phyloP scores from a whole-genome alignment of 2,888 invertebrate species.

The Dioctria linearis region DNA sequence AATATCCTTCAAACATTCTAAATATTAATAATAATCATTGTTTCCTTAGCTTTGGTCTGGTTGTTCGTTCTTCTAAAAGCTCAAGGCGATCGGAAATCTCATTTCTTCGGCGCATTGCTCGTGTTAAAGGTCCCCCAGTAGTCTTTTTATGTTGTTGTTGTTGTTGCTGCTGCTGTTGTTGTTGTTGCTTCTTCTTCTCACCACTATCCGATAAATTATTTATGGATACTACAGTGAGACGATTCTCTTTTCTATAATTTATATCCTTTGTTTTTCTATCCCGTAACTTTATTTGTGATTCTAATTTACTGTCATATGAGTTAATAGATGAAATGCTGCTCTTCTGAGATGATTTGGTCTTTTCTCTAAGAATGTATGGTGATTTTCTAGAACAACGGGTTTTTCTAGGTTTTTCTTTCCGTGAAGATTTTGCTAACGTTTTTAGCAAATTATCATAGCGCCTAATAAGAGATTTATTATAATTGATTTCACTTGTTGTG shows the following conservation, averaged over 20 bases:
- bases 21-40: constrained; percentile 48
- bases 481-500: constrained; percentile 32
- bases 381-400: background rate
- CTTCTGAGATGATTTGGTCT: constrained; percentile 23
- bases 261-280: constrained; percentile 16
- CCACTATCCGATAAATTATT: background rate
- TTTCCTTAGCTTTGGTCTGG: constrained; percentile 30
- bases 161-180: too few species aligned
- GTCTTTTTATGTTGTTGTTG: constrained; percentile 15
- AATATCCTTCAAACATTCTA: background rate
- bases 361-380: constrained; percentile 22
- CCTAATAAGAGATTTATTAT: constrained; percentile 12
- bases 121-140: constrained; percentile 52
- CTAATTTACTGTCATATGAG: constrained; percentile 26
- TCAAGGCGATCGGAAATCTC: constrained; percentile 57
- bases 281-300: constrained; percentile 1
- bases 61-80: constrained; percentile 44
- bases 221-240: background rate
- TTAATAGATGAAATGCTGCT: constrained; percentile 24
- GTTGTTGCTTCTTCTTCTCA: background rate
- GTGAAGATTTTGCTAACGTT: background rate
- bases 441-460: constrained; percentile 7
- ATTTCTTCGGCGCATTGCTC: constrained; percentile 54
- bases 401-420: background rate
- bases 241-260: constrained; percentile 19